Percentiles rank a stretch among this genome's conserved stretches.
These are phyloP conservation scores for Sebastolobus altivelis DNA, from an alignment of 2,797 vertebrate genomes.

Conservation along the genomic window DNA sequence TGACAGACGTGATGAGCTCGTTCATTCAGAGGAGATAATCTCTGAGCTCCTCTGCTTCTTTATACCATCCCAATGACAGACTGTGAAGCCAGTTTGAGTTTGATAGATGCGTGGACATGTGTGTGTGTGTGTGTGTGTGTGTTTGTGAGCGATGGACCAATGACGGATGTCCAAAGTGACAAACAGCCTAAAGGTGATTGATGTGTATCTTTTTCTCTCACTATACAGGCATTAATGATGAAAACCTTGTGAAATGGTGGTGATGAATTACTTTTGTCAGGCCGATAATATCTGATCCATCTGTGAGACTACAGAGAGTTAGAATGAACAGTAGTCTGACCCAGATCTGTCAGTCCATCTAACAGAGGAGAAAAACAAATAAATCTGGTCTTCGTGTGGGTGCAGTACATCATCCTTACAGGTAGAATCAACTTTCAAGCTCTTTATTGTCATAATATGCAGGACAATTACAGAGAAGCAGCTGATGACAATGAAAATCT, in stretches of 20 bases:
- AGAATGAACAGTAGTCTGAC: conserved; percentile 24
- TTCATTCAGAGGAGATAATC: conserved; percentile 11
- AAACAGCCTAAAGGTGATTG: conserved; percentile 14
- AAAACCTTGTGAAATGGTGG: conserved; percentile 16
- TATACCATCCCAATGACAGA: conserved; percentile 2
- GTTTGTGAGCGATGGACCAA: conserved; percentile 13
- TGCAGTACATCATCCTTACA: background rate
- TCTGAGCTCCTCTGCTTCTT: background rate
- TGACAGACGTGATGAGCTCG: conserved; percentile 22
- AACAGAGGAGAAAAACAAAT: background rate
- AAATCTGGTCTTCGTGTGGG: background rate
- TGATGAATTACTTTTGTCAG: background rate
- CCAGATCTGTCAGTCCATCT: conserved; percentile 34
- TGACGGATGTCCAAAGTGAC: conserved; percentile 31
- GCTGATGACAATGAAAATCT: too few species aligned
- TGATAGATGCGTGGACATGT: conserved; percentile 19
- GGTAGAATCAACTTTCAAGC: background rate
- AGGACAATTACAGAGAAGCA: background rate
- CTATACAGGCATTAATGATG: background rate
- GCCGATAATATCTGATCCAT: conserved; percentile 1
- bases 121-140: background rate
- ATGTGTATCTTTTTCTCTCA: background rate
- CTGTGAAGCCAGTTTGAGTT: conserved; percentile 3
- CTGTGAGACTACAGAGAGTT: conserved; percentile 21
- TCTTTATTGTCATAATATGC: background rate